Evolutionary conservation across 2,113 vertebrate species (phyloP).

Genomic region (Danionella cerebrum): DNA sequence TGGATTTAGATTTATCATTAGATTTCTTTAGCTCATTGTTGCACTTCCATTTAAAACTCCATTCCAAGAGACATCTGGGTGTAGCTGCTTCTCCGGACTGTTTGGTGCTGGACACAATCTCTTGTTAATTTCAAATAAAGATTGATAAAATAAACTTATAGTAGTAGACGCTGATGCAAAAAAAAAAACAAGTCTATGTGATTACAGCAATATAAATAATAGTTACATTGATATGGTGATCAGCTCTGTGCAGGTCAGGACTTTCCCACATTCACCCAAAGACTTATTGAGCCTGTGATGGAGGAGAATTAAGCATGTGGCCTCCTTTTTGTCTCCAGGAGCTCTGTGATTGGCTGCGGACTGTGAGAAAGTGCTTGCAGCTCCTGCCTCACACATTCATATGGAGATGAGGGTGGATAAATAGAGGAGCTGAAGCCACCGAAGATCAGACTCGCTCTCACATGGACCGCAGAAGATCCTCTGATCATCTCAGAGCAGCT

Average conservation of each 20-base stretch:
- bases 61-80: too few relatives aligned
- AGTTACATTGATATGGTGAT: background rate
- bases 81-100: too few relatives aligned
- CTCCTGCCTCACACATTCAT: slow-evolving; percentile 61
- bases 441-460: slow-evolving; percentile 48
- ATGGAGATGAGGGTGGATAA: slow-evolving; percentile 63
- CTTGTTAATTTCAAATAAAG: too few relatives aligned
- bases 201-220: too few relatives aligned
- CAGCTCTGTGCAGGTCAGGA: slow-evolving; percentile 30
- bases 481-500: slow-evolving; percentile 49
- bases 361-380: slow-evolving; percentile 60
- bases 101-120: too few relatives aligned
- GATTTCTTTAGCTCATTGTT: too few relatives aligned
- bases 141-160: too few relatives aligned
- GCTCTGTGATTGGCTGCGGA: slow-evolving; percentile 58
- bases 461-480: slow-evolving; percentile 50
- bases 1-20: too few relatives aligned
- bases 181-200: too few relatives aligned
- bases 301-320: slow-evolving; percentile 31
- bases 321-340: slow-evolving; percentile 22
- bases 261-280: slow-evolving; percentile 43
- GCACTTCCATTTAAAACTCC: too few relatives aligned
- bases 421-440: slow-evolving; percentile 51
- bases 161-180: too few relatives aligned
- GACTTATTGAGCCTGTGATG: slow-evolving; percentile 35